Percentiles rank a stretch among this genome's conserved stretches.
Conservation (phyloP, 2,888 invertebrate genomes). For the Eupithecia inturbata region DNA sequence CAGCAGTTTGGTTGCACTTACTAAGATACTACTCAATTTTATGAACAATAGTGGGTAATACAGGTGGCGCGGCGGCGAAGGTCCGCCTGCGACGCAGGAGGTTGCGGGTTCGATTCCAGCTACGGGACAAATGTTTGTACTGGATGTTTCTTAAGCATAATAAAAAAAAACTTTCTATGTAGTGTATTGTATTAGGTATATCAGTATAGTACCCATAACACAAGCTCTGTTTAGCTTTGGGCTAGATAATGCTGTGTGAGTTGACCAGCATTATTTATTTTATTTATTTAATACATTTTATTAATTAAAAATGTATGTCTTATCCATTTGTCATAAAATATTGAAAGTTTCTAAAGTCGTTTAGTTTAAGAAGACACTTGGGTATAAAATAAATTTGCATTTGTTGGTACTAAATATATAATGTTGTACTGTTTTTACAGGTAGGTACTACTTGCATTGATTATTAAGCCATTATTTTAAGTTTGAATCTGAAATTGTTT, state of each 20-base stretch:
- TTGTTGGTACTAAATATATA: not conserved
- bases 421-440: not conserved
- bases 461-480: slow-evolving; percentile 7
- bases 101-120: too few relatives aligned
- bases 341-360: not conserved
- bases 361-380: not conserved
- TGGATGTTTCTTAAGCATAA: too few relatives aligned
- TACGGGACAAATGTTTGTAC: too few relatives aligned
- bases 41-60: not conserved
- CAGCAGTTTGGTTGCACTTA: not conserved
- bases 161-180: too few relatives aligned
- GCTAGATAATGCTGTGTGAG: too few relatives aligned
- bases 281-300: not conserved
- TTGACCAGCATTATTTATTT: too few relatives aligned
- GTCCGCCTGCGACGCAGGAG: too few relatives aligned
- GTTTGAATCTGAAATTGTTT: not conserved
- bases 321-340: not conserved
- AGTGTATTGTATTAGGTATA: too few relatives aligned
- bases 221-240: too few relatives aligned
- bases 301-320: not conserved
- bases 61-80: too few relatives aligned
- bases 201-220: too few relatives aligned
- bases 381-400: not conserved
- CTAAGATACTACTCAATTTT: not conserved
- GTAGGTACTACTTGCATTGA: not conserved